These are phyloP conservation scores for Neosalanx taihuensis DNA, from an alignment of 2,797 vertebrate species.

Conservation along the genomic window DNA sequence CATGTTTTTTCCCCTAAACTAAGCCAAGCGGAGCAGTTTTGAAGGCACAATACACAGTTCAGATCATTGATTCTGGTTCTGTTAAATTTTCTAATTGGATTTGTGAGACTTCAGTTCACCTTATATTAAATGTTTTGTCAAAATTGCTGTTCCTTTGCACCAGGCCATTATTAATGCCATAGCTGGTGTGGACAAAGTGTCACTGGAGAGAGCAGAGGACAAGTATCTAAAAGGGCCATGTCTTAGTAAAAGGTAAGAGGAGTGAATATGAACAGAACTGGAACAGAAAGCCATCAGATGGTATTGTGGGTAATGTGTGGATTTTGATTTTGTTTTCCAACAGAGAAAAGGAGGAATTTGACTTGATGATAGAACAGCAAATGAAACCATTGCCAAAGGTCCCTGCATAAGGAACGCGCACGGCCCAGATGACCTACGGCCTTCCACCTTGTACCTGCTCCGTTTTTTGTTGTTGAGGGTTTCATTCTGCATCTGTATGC, in stretches of 20 bases:
- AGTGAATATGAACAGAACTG: not conserved
- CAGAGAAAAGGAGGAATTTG: slow-evolving; percentile 74
- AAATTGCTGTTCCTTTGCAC: not conserved
- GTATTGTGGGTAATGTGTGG: not conserved
- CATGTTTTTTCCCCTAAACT: not conserved
- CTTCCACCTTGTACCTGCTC: slow-evolving; percentile 38
- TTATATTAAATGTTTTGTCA: no score
- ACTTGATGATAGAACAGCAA: slow-evolving; percentile 68
- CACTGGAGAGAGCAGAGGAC: slow-evolving; percentile 84
- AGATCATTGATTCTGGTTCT: no score
- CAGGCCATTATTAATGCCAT: slow-evolving; percentile 92
- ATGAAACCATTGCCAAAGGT: slow-evolving; percentile 33
- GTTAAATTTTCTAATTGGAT: no score
- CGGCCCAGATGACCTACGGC: slow-evolving; percentile 80
- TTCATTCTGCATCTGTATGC: not conserved
- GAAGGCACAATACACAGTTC: no score
- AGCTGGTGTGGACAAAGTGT: slow-evolving; percentile 83
- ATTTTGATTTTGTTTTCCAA: not conserved
- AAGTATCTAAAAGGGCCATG: slow-evolving; percentile 85
- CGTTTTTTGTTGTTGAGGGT: not conserved
- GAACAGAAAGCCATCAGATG: not conserved
- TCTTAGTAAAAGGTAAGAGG: slow-evolving; percentile 83
- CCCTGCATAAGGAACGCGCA: slow-evolving; percentile 69
- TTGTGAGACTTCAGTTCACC: no score
- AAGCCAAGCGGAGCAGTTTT: not conserved